Conservation (phyloP, 2,797 vertebrate genomes). For the Phoebastria nigripes region DNA sequence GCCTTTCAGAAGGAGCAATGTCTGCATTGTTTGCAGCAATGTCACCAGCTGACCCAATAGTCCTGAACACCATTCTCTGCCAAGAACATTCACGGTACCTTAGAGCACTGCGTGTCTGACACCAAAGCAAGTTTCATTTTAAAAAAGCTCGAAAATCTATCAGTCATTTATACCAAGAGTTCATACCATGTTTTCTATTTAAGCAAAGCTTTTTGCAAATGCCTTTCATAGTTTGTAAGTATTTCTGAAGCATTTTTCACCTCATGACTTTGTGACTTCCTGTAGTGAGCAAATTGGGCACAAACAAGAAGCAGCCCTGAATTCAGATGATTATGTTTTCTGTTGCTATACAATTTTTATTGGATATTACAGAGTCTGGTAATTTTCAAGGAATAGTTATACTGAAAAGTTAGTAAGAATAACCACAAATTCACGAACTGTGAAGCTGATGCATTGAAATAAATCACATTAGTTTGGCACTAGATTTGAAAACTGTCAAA, state of each 20-base stretch:
- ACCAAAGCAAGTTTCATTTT: background rate
- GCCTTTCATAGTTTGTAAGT: background rate
- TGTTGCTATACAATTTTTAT: conserved; percentile 22
- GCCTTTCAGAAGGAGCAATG: background rate
- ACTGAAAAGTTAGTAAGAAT: conserved; percentile 58
- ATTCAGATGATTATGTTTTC: background rate
- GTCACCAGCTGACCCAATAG: background rate
- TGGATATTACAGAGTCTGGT: conserved; percentile 17
- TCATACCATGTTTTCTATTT: background rate
- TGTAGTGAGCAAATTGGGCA: background rate
- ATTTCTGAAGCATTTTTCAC: background rate
- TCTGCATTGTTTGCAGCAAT: background rate
- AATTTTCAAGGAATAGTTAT: conserved; percentile 52
- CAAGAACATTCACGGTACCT: background rate
- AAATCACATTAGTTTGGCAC: conserved; percentile 62
- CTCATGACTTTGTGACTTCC: background rate
- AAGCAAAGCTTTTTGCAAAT: background rate
- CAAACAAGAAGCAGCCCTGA: background rate
- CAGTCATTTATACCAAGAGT: background rate
- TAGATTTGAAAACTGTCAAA: conserved; percentile 54
- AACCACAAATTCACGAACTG: conserved; percentile 50
- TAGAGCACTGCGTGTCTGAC: background rate
- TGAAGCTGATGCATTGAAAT: conserved; percentile 58
- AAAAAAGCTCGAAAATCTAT: background rate
- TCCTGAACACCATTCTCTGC: background rate